These are phyloP conservation scores for Chitala chitala DNA, from an alignment of 2,113 vertebrate genomes.

Conservation along the genomic window DNA sequence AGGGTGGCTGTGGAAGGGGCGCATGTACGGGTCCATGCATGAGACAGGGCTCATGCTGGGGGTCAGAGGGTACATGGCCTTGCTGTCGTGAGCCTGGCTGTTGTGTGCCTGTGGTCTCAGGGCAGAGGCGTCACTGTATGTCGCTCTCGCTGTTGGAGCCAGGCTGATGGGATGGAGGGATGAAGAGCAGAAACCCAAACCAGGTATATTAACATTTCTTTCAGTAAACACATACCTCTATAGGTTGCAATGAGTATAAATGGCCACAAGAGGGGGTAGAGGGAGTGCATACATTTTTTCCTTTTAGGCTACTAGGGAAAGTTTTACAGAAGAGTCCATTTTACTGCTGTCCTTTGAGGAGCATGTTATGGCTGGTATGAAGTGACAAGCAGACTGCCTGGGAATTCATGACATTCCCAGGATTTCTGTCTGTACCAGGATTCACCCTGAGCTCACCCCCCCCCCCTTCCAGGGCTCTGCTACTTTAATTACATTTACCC, in stretches of 20 bases:
- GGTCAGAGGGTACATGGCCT: slow-evolving; percentile 75
- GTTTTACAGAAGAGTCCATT: neutral
- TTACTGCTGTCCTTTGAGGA: neutral
- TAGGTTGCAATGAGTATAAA: slow-evolving; percentile 31
- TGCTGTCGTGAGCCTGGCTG: slow-evolving; percentile 51
- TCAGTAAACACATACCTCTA: neutral
- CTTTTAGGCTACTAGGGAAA: neutral
- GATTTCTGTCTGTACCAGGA: neutral
- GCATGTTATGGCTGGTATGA: neutral
- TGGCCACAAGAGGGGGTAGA: slow-evolving; percentile 71
- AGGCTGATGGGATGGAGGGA: slow-evolving; percentile 34
- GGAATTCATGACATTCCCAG: neutral
- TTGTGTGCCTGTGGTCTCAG: slow-evolving; percentile 48
- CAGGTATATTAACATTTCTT: neutral
- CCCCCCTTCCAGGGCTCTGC: slow-evolving; percentile 11
- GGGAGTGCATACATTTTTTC: slow-evolving; percentile 25
- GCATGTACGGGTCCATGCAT: slow-evolving; percentile 80
- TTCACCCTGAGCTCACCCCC: slow-evolving; percentile 4
- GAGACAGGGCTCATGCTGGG: slow-evolving; percentile 65
- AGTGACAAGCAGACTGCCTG: neutral
- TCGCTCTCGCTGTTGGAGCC: slow-evolving; percentile 47
- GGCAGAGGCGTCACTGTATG: slow-evolving; percentile 57
- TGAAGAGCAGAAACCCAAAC: neutral
- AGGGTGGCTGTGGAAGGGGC: slow-evolving; percentile 63
- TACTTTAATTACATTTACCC: neutral